Evolutionary conservation across 2,797 vertebrate species (phyloP).

Genomic region (Lagodon rhomboides): DNA sequence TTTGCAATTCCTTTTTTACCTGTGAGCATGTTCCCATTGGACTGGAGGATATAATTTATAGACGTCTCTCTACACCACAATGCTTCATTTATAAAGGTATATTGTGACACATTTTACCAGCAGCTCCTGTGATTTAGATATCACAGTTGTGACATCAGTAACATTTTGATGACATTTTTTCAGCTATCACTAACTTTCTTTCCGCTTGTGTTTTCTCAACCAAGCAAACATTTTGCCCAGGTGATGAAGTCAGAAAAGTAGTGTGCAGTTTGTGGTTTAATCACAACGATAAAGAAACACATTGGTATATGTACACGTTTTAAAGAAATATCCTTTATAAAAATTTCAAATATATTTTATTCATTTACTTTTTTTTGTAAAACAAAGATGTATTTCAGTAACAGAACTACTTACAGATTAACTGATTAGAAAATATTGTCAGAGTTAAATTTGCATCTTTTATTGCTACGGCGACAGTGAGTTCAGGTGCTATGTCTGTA

Average conservation of each 20-base stretch:
- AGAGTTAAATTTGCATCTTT: constrained; percentile 66
- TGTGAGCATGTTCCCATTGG: too few relatives aligned
- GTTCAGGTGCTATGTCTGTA: constrained; percentile 76
- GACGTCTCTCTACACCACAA: too few relatives aligned
- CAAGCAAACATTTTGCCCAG: background rate
- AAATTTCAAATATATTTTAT: constrained; percentile 86
- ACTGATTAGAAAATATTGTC: constrained; percentile 76
- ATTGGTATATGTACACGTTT: constrained; percentile 2
- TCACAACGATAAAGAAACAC: constrained; percentile 44
- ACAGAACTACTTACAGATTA: constrained; percentile 81
- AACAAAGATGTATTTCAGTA: constrained; percentile 80
- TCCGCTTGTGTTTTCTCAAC: background rate
- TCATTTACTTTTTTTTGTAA: constrained; percentile 78
- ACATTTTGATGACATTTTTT: too few relatives aligned
- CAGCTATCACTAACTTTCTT: too few relatives aligned
- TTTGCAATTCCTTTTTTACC: too few relatives aligned
- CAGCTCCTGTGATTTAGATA: too few relatives aligned
- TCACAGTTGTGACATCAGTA: too few relatives aligned
- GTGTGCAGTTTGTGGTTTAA: constrained; percentile 9
- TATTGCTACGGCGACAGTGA: constrained; percentile 78
- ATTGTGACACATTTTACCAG: too few relatives aligned
- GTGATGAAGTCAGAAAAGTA: background rate
- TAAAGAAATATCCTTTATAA: constrained; percentile 74
- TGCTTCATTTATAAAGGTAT: too few relatives aligned
- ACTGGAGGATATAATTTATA: too few relatives aligned